Base-by-base conservation (phyloP, 2,797 vertebrate species). In the Anas acuta region DNA sequence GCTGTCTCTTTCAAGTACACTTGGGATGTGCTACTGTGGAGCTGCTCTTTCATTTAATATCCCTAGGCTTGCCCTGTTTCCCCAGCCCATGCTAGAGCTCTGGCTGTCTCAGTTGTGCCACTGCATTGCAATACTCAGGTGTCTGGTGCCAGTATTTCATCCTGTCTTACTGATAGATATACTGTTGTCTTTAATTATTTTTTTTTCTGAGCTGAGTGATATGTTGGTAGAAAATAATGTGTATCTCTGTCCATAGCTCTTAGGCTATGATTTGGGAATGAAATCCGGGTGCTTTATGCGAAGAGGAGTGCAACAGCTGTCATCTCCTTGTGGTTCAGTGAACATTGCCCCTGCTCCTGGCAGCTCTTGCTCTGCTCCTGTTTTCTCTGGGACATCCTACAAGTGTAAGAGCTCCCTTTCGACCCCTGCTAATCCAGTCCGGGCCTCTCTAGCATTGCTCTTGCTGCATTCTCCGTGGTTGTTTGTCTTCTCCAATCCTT, bases 401-500 rank as follows among this genome's bases (percentile, higher is more conserved):
- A 61, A 83, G 41, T 1, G 1, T n/a, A 78, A 85, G 30, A 72
- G 41, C 51, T 71, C 65, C 71, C 86, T 74, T 39, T 60, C 75
- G 84, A 89, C 21, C 71, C 51, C 51, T 94, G 54, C 83, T 80
- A 49, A 78, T 2, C 4, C 54, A 56, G 58, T 20, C 67, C 10
- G 78, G 94, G 90, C 93, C 91, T 92, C 92, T 79, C 41, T 20
- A 87, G 84, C 77, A 18, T 13, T 53, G 86, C 65, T 87, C 11
- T 90, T 83, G 81, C 90, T 87, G 74, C 78, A 6, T 81, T 93
- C 17, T 41, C 88, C 37, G 13, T 25, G 78, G 80, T 67, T 96
- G 96, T 94, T 95, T 95, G 86, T 92, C 95, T 96, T 93, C 89
- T 83, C 69, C 86, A 87, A 23, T 21, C 69, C 73, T 89, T 92